Evolutionary conservation across 1,140 invertebrate species (phyloP).

Genomic region (Hypsibius dujardini): DNA sequence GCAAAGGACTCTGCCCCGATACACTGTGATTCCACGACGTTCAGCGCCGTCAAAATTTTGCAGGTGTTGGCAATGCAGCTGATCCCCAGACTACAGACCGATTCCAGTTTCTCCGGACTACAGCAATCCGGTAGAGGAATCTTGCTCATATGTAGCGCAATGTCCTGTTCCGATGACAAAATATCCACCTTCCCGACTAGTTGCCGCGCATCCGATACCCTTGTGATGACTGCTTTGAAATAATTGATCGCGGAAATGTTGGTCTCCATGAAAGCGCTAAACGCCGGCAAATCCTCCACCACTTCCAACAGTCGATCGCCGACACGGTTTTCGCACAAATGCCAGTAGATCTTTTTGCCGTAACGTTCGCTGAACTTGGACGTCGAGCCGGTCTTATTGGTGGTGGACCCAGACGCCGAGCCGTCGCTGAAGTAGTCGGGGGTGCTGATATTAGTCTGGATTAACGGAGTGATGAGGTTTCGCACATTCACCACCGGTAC

Average conservation of each 20-base stretch:
- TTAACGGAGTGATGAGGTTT: slow-evolving; percentile 1
- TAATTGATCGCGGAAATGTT: slow-evolving; percentile 2
- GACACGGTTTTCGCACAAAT: slow-evolving; percentile 5
- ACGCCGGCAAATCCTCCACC: background rate
- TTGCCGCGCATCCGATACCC: background rate
- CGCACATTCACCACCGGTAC: slow-evolving; percentile 2
- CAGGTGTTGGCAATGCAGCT: slow-evolving; percentile 13
- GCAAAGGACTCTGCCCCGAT: background rate
- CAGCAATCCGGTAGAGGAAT: background rate
- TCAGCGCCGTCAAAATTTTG: background rate
- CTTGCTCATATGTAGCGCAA: background rate
- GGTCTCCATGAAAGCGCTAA: background rate
- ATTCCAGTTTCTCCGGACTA: background rate
- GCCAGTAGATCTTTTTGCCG: slow-evolving; percentile 8
- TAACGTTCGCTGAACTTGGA: background rate
- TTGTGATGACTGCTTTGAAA: slow-evolving; percentile 12
- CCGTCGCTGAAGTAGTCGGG: too few species aligned
- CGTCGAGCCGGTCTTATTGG: background rate
- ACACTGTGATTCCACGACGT: background rate
- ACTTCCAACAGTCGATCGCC: background rate
- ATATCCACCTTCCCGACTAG: background rate
- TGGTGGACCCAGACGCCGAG: background rate
- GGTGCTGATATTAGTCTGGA: background rate
- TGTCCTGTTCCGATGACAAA: background rate
- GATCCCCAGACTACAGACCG: slow-evolving; percentile 1